Evolutionary conservation across 2,797 vertebrate genomes (phyloP).

Genomic region (Spheniscus humboldti): DNA sequence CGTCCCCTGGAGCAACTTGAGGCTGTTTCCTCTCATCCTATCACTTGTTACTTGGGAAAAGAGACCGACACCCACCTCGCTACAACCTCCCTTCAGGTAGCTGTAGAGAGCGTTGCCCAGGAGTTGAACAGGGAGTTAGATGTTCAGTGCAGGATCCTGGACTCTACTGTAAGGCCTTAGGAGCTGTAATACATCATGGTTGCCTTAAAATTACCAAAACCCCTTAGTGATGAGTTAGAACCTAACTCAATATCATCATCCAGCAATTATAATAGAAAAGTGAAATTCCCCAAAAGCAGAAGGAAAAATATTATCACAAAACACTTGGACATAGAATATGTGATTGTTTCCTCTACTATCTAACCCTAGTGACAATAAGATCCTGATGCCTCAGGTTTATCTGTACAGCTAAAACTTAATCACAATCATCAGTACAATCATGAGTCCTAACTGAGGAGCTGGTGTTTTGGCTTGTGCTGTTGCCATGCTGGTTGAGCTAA

Average conservation of each 20-base stretch:
- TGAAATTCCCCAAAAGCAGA: background rate
- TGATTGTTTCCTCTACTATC: background rate
- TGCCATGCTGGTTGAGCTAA: background rate
- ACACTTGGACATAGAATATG: background rate
- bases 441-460: background rate
- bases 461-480: background rate
- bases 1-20: background rate
- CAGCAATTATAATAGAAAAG: background rate
- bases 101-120: background rate
- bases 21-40: background rate
- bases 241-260: background rate
- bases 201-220: background rate
- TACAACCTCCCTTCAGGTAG: background rate
- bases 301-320: background rate
- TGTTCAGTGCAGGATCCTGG: background rate
- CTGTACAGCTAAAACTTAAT: background rate
- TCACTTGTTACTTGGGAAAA: background rate
- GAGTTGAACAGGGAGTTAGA: background rate
- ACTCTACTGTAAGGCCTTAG: background rate
- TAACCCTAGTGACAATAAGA: background rate
- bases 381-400: background rate
- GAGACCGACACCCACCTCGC: rapidly evolving
- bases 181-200: background rate
- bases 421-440: background rate
- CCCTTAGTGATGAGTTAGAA: background rate